Percentiles rank a stretch among this genome's conserved stretches.
phyloP scores from a whole-genome alignment of 1,140 invertebrate genomes.

The Pentalonia nigronervosa region DNA sequence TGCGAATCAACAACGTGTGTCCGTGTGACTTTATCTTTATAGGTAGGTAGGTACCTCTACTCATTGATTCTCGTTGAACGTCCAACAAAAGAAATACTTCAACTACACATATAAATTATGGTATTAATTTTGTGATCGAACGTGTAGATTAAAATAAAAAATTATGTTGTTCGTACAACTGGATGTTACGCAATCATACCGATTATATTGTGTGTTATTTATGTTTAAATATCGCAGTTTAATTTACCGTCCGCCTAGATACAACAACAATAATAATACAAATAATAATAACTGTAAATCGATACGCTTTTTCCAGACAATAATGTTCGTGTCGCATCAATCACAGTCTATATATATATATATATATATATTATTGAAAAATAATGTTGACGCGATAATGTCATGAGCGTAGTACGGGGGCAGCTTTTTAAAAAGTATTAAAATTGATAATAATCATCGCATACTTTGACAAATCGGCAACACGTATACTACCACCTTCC shows the following conservation, averaged over 20 bases:
- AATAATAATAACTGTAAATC: neutral
- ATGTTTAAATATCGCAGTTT: neutral
- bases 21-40: too few relatives aligned
- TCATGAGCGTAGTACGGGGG: too few relatives aligned
- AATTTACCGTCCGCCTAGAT: neutral
- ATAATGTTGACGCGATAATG: too few relatives aligned
- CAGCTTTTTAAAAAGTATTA: too few relatives aligned
- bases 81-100: constrained; percentile 16
- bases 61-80: constrained; percentile 4
- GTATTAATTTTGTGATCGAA: constrained; percentile 17
- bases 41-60: too few relatives aligned
- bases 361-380: too few relatives aligned
- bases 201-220: neutral
- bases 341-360: neutral
- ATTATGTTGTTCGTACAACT: constrained; percentile 2
- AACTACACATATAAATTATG: neutral
- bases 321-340: neutral
- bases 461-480: too few relatives aligned
- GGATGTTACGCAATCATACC: constrained; percentile 6
- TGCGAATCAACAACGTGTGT: neutral
- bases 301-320: neutral
- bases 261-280: neutral
- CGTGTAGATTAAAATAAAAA: constrained; percentile 17
- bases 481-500: too few relatives aligned
- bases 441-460: too few relatives aligned